phyloP scores from a whole-genome alignment of 2,888 invertebrate genomes.

The Periphyllus acericola region DNA sequence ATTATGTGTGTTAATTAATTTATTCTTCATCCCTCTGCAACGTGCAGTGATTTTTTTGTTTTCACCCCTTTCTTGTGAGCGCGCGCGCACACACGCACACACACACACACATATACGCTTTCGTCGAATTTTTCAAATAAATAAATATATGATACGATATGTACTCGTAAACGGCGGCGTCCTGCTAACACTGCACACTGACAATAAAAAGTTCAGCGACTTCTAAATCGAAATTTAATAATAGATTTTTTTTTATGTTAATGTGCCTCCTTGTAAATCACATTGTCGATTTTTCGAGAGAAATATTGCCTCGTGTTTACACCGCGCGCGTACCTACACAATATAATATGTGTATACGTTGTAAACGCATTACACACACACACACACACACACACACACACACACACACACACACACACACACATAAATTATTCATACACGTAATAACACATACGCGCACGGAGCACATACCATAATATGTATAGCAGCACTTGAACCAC shows the following conservation, averaged over 20 bases:
- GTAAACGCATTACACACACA: not conserved
- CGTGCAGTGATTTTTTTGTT: too few species aligned
- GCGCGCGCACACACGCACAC: too few species aligned
- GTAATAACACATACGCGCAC: not conserved
- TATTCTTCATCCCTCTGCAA: too few species aligned
- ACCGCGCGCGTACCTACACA: not conserved
- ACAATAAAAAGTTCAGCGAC: slow-evolving; percentile 42
- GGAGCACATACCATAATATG: not conserved
- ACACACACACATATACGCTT: not conserved
- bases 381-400: slow-evolving; percentile 5
- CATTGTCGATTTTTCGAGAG: slow-evolving; percentile 45
- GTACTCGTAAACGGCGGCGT: not conserved
- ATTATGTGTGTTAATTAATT: too few species aligned
- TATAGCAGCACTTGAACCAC: slow-evolving; percentile 45
- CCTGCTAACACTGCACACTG: not conserved
- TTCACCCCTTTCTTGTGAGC: too few species aligned
- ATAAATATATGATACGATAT: not conserved
- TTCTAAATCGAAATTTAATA: slow-evolving; percentile 27
- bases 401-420: not conserved
- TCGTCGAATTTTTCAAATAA: not conserved
- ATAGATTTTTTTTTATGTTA: slow-evolving; percentile 27
- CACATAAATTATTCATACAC: slow-evolving; percentile 52
- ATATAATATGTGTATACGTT: not conserved
- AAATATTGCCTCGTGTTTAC: slow-evolving; percentile 38
- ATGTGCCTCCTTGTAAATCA: slow-evolving; percentile 42